phyloP scores from a whole-genome alignment of 2,113 vertebrate species.

The Ibidorhyncha struthersii region DNA sequence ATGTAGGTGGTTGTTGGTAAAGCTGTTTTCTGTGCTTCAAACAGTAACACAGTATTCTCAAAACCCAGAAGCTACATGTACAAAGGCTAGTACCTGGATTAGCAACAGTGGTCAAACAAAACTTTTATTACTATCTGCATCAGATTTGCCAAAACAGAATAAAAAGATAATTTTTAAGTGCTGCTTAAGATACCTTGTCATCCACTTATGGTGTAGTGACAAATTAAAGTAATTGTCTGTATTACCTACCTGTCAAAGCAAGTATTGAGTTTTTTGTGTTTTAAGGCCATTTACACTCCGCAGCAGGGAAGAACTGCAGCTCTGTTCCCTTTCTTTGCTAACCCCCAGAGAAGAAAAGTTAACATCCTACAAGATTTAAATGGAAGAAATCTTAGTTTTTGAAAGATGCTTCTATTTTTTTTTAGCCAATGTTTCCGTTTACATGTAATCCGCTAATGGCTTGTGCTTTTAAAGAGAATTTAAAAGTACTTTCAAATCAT shows the following conservation, averaged over 20 bases:
- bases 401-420: background rate
- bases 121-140: background rate
- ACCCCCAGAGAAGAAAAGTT: background rate
- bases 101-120: background rate
- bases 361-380: background rate
- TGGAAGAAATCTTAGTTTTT: background rate
- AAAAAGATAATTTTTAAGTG: background rate
- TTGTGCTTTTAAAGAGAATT: background rate
- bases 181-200: background rate
- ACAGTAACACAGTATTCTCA: background rate
- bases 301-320: background rate
- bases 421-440: background rate
- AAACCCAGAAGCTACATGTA: background rate
- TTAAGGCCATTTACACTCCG: background rate
- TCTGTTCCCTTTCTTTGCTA: background rate
- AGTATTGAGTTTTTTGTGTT: background rate
- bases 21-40: background rate
- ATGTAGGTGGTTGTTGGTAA: background rate
- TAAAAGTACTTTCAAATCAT: background rate
- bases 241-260: conserved; percentile 12
- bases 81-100: background rate
- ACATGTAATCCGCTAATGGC: background rate
- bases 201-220: background rate
- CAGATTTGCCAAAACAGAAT: background rate
- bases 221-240: background rate